These are phyloP conservation scores for Xenops minutus DNA, from an alignment of 2,797 vertebrate genomes.

Conservation along the genomic window DNA sequence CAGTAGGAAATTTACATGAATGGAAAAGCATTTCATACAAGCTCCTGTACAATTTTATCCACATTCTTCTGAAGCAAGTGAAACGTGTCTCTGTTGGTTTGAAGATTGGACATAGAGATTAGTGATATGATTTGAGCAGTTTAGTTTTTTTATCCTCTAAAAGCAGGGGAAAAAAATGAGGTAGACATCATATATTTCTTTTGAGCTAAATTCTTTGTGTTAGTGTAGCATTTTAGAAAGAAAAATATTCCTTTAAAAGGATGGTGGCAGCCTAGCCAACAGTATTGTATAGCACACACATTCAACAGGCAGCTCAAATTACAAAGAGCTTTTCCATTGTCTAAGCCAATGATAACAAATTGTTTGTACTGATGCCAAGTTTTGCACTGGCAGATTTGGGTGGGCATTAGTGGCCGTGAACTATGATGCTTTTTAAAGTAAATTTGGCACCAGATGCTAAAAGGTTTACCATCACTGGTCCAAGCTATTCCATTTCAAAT, in stretches of 20 bases:
- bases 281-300: not conserved
- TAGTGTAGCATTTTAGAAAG: not conserved
- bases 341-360: not conserved
- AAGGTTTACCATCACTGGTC: not conserved
- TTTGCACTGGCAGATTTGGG: not conserved
- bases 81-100: not conserved
- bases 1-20: not conserved
- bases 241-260: not conserved
- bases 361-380: not conserved
- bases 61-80: not conserved
- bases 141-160: not conserved
- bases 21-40: not conserved
- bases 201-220: not conserved
- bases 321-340: constrained; percentile 23
- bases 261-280: not conserved
- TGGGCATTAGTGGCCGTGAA: not conserved
- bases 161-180: not conserved
- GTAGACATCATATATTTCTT: not conserved
- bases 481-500: not conserved
- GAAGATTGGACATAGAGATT: not conserved
- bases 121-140: not conserved
- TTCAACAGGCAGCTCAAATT: constrained; percentile 1
- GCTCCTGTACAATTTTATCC: not conserved
- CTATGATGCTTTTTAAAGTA: not conserved
- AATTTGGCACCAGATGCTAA: not conserved